Evolutionary conservation across 2,113 vertebrate species (phyloP).

Genomic region (Muntiacus reevesi): DNA sequence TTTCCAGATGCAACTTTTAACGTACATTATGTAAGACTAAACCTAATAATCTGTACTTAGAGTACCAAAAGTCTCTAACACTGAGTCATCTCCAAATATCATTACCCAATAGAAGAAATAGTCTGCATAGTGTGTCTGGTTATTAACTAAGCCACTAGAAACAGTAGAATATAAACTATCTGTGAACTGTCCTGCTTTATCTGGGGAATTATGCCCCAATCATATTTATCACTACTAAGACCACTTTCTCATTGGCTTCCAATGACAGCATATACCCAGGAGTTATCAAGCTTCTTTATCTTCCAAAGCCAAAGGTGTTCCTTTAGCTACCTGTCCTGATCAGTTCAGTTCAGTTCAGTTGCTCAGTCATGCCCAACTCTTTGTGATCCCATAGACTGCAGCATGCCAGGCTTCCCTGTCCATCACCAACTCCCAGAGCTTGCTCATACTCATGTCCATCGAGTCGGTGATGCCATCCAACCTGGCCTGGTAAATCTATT

Average conservation of each 20-base stretch:
- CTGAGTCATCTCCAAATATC: neutral
- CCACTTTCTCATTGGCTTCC: neutral
- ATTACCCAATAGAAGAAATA: neutral
- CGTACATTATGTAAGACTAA: conserved; percentile 51
- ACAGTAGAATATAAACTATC: neutral
- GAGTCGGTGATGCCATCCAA: neutral
- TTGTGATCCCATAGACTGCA: neutral
- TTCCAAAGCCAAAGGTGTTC: neutral
- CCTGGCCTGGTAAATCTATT: neutral
- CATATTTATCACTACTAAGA: neutral
- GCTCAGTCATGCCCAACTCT: neutral
- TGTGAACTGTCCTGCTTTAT: neutral
- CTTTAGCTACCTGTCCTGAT: neutral
- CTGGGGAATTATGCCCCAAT: neutral
- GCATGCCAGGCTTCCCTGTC: neutral
- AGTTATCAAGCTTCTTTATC: neutral
- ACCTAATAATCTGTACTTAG: neutral
- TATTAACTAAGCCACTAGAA: neutral
- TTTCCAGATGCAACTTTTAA: conserved; percentile 60
- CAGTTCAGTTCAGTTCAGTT: neutral
- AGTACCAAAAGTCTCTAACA: neutral
- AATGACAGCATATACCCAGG: neutral
- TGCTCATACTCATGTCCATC: neutral
- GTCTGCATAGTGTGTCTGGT: neutral
- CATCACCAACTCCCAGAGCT: neutral